A percentile compares a stretch with the other conserved stretches of the same genome.
phyloP scores from a whole-genome alignment of 2,888 invertebrate species.

The Andrena dorsata region DNA sequence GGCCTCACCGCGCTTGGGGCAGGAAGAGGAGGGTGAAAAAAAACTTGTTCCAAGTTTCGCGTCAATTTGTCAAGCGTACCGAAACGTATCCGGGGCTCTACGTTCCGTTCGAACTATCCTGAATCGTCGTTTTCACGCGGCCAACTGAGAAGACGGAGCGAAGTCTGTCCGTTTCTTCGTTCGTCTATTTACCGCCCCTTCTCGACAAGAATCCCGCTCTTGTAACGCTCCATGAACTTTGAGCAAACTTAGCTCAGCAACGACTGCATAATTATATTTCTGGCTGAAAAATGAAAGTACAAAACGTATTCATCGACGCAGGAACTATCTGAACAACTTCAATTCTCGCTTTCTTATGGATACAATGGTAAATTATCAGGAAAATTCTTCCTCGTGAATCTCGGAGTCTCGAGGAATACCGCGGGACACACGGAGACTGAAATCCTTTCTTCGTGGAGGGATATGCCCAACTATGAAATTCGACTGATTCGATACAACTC shows the following conservation, averaged over 20 bases:
- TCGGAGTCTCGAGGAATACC: neutral
- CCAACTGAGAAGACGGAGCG: slow-evolving; percentile 32
- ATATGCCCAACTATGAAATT: neutral
- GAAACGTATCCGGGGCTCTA: slow-evolving; percentile 65
- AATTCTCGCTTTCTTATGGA: no score
- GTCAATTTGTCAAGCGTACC: slow-evolving; percentile 73
- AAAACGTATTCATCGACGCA: neutral
- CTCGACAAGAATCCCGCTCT: neutral
- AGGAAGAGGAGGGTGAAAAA: slow-evolving; percentile 12
- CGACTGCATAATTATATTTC: neutral
- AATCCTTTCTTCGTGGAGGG: neutral
- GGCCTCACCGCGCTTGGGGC: slow-evolving; percentile 2
- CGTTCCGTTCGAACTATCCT: slow-evolving; percentile 64
- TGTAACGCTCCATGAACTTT: slow-evolving; percentile 3
- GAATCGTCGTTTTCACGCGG: slow-evolving; percentile 55
- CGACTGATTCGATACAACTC: neutral
- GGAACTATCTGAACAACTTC: neutral
- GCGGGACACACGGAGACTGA: neutral
- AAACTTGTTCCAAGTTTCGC: slow-evolving; percentile 57
- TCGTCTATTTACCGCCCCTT: slow-evolving; percentile 33
- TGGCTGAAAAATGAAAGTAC: neutral
- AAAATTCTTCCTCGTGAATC: neutral
- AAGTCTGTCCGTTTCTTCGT: slow-evolving; percentile 25
- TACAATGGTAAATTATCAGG: no score
- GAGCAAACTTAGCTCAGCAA: neutral